Evolutionary conservation across 2,113 vertebrate species (phyloP).

Genomic region (Crotalus horridus): DNA sequence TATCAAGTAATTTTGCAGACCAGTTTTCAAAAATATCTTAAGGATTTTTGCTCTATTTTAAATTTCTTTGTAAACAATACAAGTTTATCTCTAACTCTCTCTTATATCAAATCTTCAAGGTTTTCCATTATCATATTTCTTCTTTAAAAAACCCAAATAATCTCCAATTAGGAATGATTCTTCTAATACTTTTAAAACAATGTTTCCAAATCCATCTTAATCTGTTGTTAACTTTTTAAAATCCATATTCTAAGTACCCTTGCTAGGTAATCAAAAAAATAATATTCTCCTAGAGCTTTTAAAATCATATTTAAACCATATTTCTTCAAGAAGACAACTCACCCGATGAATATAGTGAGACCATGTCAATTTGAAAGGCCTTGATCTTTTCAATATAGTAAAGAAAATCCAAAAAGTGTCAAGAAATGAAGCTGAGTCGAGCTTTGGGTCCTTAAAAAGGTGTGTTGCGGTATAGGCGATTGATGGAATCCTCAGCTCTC

Average conservation of each 20-base stretch:
- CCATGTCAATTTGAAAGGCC: neutral
- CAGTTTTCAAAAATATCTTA: neutral
- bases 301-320: neutral
- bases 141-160: neutral
- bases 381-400: neutral
- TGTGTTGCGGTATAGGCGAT: neutral
- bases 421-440: neutral
- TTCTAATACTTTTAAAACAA: neutral
- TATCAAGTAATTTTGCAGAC: neutral
- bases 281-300: neutral
- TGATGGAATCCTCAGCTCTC: neutral
- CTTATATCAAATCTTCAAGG: neutral
- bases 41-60: neutral
- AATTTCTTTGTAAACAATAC: neutral
- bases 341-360: neutral
- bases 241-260: neutral
- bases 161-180: neutral
- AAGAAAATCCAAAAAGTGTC: neutral
- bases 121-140: neutral
- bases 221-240: neutral
- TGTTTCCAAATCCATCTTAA: neutral
- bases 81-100: neutral
- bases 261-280: neutral
- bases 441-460: neutral
- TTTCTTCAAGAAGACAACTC: neutral